Evolutionary conservation across 2,797 vertebrate species (phyloP), one percentile per base, ranked within the genome.

Genomic region (Melanotaenia maccullochi): DNA sequence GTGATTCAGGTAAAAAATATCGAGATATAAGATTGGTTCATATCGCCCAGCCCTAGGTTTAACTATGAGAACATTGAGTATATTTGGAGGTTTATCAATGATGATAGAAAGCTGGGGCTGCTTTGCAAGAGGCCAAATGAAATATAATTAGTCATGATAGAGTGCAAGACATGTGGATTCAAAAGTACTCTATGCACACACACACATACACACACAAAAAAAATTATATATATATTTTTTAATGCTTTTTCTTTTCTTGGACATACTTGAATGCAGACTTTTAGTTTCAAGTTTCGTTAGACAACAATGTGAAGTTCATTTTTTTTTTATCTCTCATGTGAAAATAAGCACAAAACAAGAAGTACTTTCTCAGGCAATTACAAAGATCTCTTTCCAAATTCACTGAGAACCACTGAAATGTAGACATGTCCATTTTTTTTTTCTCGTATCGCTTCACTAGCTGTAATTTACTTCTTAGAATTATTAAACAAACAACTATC

Each of bases 261-360:
- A 22, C 7, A 49, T 47, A 47, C 20, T 47, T 47, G 20, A 49
- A 49, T 22, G 47, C n/a, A 4, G 47, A n/a, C 47, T 49, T n/a
- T 47, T 47, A 20, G 20, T 47, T 47, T 49, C 2, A 22, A 33
- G 38, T 9, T 44, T 67, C 54, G 38, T 78, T 55, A 68, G 25
- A 64, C 1, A 1, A 60, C 30, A 55, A 79, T 78, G 71, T 35
- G 71, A 5, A 73, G 32, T 51, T 44, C 56, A 14, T 30, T 61
- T 1, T 18, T 11, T 64, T 58, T 83, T 83, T 49, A 79, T 81
- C 70, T 72, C 59, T 56, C 62, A 63, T 83, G 78, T 76, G 73
- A 79, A 84, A 82, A 69, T 57, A 82, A 71, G 54, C 28, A 0
- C 9, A 60, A 51, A 68, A 68, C 44, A 73, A 60, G 20, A 67